Conservation (phyloP, 2,797 vertebrate genomes). For the Hydrophis major region DNA sequence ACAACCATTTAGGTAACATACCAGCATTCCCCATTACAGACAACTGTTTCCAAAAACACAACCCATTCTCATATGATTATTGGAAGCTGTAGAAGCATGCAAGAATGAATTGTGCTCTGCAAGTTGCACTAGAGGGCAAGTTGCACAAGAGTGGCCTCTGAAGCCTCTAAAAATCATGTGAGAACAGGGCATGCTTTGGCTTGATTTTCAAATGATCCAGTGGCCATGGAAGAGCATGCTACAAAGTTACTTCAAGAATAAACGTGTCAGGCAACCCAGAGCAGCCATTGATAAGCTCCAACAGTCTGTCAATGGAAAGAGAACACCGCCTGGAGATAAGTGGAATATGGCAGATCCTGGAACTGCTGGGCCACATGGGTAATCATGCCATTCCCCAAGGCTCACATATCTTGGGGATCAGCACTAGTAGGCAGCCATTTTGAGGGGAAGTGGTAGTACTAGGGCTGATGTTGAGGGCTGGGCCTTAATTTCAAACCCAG, state of each 20-base stretch:
- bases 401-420: background rate
- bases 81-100: background rate
- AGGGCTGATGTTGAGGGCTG: background rate
- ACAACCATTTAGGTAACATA: background rate
- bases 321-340: background rate
- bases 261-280: background rate
- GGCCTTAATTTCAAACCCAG: background rate
- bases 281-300: background rate
- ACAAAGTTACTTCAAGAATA: background rate
- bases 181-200: background rate
- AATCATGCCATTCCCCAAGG: background rate
- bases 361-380: background rate
- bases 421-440: background rate
- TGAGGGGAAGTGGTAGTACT: background rate
- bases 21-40: background rate
- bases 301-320: background rate
- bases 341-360: background rate
- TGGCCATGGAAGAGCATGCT: background rate
- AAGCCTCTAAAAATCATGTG: background rate
- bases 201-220: background rate
- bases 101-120: background rate
- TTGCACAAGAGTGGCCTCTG: background rate
- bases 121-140: background rate
- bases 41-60: background rate
- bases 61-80: background rate